These are phyloP conservation scores for Rhagonycha lutea DNA, from an alignment of 2,888 invertebrate genomes.

Conservation along the genomic window DNA sequence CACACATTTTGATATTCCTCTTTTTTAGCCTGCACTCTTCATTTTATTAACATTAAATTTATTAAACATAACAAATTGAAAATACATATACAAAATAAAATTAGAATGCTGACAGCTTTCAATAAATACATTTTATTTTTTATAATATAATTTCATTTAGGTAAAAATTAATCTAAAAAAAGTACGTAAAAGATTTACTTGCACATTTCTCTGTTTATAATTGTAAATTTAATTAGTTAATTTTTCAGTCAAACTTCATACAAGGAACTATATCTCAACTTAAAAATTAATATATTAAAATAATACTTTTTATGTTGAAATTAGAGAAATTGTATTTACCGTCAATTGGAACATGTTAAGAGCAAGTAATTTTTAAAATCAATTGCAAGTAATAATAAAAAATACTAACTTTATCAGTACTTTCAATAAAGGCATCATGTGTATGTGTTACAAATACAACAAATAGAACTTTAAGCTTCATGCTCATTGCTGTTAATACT, in stretches of 20 bases:
- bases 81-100: not conserved
- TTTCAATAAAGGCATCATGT: constrained; percentile 12
- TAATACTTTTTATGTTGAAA: not conserved
- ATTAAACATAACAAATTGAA: not conserved
- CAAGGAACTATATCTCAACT: not conserved
- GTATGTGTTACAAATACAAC: not conserved
- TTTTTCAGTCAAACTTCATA: not conserved
- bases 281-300: not conserved
- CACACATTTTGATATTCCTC: too few relatives aligned
- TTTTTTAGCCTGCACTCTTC: not conserved
- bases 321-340: not conserved
- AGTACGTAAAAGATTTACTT: not conserved
- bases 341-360: not conserved
- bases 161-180: not conserved
- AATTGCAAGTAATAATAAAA: not conserved
- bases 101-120: not conserved
- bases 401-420: constrained; percentile 11
- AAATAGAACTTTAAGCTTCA: constrained; percentile 55
- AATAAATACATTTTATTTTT: not conserved
- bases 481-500: constrained; percentile 62
- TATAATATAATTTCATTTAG: not conserved
- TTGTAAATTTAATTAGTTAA: not conserved
- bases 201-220: not conserved
- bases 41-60: not conserved
- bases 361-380: not conserved